Base-by-base conservation (phyloP, 1,140 invertebrate genomes). In the Triops longicaudatus region DNA sequence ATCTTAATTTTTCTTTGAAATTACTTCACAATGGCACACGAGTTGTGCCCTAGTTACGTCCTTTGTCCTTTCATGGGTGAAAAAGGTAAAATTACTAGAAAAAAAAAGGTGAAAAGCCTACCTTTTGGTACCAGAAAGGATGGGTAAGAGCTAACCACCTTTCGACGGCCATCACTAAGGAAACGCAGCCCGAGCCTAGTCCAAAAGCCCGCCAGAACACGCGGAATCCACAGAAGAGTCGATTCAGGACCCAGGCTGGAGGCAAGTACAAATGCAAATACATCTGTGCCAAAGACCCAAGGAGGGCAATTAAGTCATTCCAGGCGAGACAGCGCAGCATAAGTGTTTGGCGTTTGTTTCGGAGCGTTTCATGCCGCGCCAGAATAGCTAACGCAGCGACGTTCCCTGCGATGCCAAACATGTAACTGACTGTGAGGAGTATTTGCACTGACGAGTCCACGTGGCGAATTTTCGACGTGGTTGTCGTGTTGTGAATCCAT, bases 121-220 rank as follows among this genome's bases (percentile, higher is more conserved):
- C 93, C 90, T 93, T 92, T 83, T 94, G 92, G 84, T 94, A 95
- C 76, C 92, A 86, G 82, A 95, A 95, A n/a, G 93, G 93, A 79
- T 90, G 88, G 0, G 92, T 93, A 74, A 95, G 87, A 3, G 93
- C 93, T 78, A 94, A 86, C 88, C 92, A 95, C 77, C 93, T 86
- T 83, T 95, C 93, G 22, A 90, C 87, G 1, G 93, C 93, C 93
- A 95, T 95, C 6, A 94, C 91, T 80, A 92, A 88, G 17, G 93
- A 92, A 71, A 95, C 92, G 83, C 91, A 93, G 7, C 93, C 93
- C 26, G 92, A 94, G 76, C 92, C 92, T 1, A 95, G 86, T 9
- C 93, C 93, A 83, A 95, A 94, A 72, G 91, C 88, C 22, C 93
- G 86, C 84, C 92, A 90, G 9, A 93, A 83, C 1, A 94, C 91